Base-by-base conservation (phyloP, 23 tunicate species). In the Oikopleura dioica region DNA sequence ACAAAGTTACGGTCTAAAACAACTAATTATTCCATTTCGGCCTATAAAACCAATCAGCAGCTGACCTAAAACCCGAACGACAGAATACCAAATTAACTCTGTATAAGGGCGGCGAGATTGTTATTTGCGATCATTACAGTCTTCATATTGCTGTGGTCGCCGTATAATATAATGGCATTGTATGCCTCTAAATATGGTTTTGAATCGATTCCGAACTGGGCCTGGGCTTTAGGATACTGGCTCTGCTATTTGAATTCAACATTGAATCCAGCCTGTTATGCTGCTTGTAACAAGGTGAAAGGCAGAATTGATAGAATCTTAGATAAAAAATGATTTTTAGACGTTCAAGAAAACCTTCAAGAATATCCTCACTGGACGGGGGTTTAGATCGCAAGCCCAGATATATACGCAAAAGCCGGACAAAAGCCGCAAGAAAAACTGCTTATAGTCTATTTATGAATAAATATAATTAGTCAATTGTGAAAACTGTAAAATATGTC, bases 221-320 rank as follows among this genome's bases (percentile, higher is more conserved):
- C 81, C 72, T 91, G 97, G 97, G 78, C 80, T 38, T 31, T 91
- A 0, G 97, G 97, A 0, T 91, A 91, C 79, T 91, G 92, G 92
- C 77, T 85, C 1, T 91, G 97, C 55, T 91, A 91, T 50, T 76
- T 91, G 35, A 91, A 91, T 80, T 84, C 92, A 78, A 91, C 94
- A 1, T 35, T 91, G 29, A 91, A 91, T 76, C 97, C 97, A 9
- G 84, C 85, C 0, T 85, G 87, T 67, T 91, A 91, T 76, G 97
- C 97, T 21, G 30, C 85, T 38, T 91, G 97, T 78, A 91, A 91
- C 76, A 68, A 80, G 37, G 75, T 44, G 55, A 44, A 16, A 44
- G 16, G 16, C 16, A 44, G 9, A 44, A 44, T 44, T 16, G 55
- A 9, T 44, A 9, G 9, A 44, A 9, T 44, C 9, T 44, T 44